A percentile compares a stretch with the other conserved stretches of the same genome.
Conservation (phyloP, 2,888 invertebrate species). For the Dynastes hyllus region DNA sequence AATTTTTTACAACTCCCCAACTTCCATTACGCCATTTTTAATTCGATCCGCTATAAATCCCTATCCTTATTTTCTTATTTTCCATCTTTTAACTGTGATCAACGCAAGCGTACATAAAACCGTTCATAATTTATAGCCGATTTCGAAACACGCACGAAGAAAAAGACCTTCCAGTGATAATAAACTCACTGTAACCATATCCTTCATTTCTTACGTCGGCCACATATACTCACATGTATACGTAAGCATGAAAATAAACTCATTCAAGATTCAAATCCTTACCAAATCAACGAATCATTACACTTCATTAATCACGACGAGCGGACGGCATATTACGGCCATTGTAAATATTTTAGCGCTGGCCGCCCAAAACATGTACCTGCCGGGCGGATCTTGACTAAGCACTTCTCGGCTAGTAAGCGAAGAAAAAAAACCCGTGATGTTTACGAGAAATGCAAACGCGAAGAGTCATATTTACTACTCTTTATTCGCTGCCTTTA, state of each 20-base stretch:
- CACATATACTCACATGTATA: not conserved
- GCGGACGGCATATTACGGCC: conserved; percentile 2
- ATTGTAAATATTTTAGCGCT: conserved; percentile 64
- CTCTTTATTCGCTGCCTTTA: conserved; percentile 4
- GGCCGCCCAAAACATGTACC: conserved; percentile 66
- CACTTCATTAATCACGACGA: conserved; percentile 54
- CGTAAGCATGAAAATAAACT: conserved; percentile 2
- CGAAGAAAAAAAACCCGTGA: conserved; percentile 45
- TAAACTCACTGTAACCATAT: conserved; percentile 1
- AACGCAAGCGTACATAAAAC: not conserved
- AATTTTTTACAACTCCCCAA: not conserved
- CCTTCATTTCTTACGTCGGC: not conserved
- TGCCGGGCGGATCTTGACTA: conserved; percentile 60
- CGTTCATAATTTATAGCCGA: not conserved
- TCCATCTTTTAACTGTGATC: not conserved
- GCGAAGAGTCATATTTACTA: conserved; percentile 9
- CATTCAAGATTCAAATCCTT: conserved; percentile 41
- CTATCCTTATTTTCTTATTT: not conserved
- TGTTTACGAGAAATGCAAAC: conserved; percentile 58
- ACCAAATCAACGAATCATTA: conserved; percentile 48
- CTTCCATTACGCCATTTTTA: conserved; percentile 1
- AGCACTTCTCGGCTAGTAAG: conserved; percentile 57
- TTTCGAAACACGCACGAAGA: conserved; percentile 7
- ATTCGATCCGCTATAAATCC: conserved; percentile 1
- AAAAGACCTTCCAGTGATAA: not conserved